Evolutionary conservation across 37 sponge, comb jelly and placozoan genomes (phyloP).

Genomic region (Dysidea cf. avara): DNA sequence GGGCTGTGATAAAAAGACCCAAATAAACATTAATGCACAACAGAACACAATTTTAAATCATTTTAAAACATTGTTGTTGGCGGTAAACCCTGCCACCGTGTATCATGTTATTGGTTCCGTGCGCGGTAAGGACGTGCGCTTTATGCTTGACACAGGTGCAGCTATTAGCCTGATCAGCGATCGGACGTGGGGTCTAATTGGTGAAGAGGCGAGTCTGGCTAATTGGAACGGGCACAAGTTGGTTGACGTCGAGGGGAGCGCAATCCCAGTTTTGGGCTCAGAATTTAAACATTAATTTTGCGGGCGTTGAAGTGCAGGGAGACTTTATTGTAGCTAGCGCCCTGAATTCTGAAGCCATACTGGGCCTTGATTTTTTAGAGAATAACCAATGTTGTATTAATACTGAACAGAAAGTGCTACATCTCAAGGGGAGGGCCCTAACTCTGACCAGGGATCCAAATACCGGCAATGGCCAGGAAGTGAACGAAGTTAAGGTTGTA

Average conservation of each 20-base stretch:
- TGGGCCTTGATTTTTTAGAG: conserved; percentile 38
- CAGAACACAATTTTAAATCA: neutral
- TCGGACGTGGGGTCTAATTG: conserved; percentile 1
- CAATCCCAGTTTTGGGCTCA: conserved; percentile 7
- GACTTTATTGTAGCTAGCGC: conserved; percentile 15
- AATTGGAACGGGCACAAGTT: conserved; percentile 26
- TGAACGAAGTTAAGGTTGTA: neutral
- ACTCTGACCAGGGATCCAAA: neutral
- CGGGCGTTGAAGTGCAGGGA: neutral
- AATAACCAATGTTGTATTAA: conserved; percentile 3
- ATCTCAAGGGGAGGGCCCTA: conserved; percentile 1
- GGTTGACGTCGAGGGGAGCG: conserved; percentile 36
- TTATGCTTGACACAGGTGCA: conserved; percentile 51
- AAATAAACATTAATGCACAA: neutral
- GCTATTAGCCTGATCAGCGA: conserved; percentile 42
- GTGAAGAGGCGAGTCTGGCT: conserved; percentile 1
- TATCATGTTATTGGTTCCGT: conserved; percentile 11
- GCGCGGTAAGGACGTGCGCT: conserved; percentile 3
- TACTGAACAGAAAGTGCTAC: neutral
- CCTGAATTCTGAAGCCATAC: conserved; percentile 29
- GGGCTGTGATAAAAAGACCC: conserved; percentile 21
- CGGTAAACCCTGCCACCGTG: conserved; percentile 8
- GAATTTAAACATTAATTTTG: neutral
- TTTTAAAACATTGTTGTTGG: no score
- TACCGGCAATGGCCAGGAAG: neutral